Conservation (phyloP, 2,888 invertebrate species). For the Gordius sp. region DNA sequence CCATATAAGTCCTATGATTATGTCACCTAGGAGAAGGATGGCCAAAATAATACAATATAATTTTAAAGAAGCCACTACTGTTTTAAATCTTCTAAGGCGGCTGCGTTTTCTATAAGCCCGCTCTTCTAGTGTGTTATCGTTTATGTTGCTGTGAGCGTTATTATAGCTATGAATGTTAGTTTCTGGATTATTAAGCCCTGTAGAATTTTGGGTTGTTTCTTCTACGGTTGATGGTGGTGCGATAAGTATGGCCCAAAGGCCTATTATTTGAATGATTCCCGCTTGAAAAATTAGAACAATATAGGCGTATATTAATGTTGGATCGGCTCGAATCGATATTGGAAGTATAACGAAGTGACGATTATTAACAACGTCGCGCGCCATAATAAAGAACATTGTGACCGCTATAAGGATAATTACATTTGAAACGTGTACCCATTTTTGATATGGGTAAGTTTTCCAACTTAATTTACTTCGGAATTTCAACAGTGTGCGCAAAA, state of each 20-base stretch:
- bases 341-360: not conserved
- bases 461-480: too few relatives aligned
- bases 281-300: constrained; percentile 5
- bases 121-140: too few relatives aligned
- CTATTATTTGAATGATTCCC: not conserved
- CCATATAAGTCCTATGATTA: not conserved
- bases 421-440: constrained; percentile 3
- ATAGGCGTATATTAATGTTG: not conserved
- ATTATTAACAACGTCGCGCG: not conserved
- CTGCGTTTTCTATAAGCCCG: too few relatives aligned
- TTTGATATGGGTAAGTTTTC: constrained; percentile 11
- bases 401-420: not conserved
- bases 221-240: not conserved
- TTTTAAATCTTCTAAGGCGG: too few relatives aligned
- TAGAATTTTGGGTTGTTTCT: too few relatives aligned
- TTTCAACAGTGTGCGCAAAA: too few relatives aligned
- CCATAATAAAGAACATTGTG: not conserved
- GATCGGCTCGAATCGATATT: not conserved
- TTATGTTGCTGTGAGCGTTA: too few relatives aligned
- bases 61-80: not conserved
- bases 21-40: not conserved
- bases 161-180: too few relatives aligned
- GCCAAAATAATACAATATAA: not conserved
- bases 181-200: too few relatives aligned
- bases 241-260: not conserved